Conservation (phyloP, 2,113 vertebrate species). For the Megaleporinus macrocephalus region DNA sequence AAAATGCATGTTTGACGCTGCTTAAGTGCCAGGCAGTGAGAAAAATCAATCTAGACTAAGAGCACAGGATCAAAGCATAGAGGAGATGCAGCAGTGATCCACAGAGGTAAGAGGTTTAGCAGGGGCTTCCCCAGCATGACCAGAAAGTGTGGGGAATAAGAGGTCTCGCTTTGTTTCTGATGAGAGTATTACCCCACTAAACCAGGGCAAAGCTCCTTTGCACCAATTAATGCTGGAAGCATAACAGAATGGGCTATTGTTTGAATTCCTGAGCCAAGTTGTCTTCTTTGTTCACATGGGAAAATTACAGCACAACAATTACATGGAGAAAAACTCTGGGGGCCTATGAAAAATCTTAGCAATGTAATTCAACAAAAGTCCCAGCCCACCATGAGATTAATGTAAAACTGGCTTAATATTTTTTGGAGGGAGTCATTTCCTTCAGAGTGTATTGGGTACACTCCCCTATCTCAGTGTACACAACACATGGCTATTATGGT, state of each 20-base stretch:
- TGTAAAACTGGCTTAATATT: neutral
- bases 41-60: conserved; percentile 1
- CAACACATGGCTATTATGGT: conserved; percentile 1
- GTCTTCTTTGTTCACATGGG: neutral
- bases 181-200: conserved; percentile 42
- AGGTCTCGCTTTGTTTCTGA: conserved; percentile 4
- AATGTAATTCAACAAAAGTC: neutral
- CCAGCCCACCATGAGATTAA: neutral
- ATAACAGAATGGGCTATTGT: conserved; percentile 24
- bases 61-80: conserved; percentile 41
- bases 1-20: conserved; percentile 59
- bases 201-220: conserved; percentile 33
- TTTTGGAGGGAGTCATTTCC: neutral
- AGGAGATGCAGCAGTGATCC: conserved; percentile 50
- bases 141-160: neutral
- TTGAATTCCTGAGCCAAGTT: neutral
- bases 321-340: neutral
- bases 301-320: conserved; percentile 1
- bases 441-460: neutral
- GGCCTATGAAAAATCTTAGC: conserved; percentile 14
- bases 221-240: conserved; percentile 27
- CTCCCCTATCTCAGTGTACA: neutral
- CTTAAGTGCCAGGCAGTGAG: conserved; percentile 49
- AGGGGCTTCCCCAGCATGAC: conserved; percentile 40
- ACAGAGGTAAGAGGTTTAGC: conserved; percentile 47